A percentile compares a stretch with the other conserved stretches of the same genome.
These are phyloP conservation scores for Andrena bicolor DNA, from an alignment of 2,888 invertebrate genomes.

Conservation along the genomic window DNA sequence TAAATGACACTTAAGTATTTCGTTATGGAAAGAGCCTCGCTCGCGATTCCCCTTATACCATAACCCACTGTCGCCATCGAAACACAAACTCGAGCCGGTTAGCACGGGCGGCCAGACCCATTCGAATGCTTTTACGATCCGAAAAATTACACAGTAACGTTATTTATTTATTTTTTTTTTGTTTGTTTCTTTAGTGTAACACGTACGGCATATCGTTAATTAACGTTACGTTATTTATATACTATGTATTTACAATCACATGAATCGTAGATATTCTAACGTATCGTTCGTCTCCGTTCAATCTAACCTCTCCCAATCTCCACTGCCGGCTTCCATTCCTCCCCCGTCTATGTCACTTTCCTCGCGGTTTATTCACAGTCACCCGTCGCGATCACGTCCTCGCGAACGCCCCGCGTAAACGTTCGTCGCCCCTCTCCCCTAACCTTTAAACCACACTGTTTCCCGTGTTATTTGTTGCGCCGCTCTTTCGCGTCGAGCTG, in stretches of 20 bases:
- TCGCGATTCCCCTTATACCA: background rate
- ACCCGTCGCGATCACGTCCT: slow-evolving; percentile 10
- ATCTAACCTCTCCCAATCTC: slow-evolving; percentile 22
- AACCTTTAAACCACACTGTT: slow-evolving; percentile 9
- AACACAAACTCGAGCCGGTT: slow-evolving; percentile 73
- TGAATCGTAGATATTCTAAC: slow-evolving; percentile 83
- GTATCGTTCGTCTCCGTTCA: slow-evolving; percentile 79
- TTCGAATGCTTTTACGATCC: slow-evolving; percentile 77
- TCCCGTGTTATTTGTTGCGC: slow-evolving; percentile 53
- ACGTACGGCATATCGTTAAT: slow-evolving; percentile 84
- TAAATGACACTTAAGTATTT: no score
- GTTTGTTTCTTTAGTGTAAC: slow-evolving; percentile 81
- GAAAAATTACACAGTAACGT: slow-evolving; percentile 82
- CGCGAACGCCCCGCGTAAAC: slow-evolving; percentile 12
- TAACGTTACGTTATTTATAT: slow-evolving; percentile 82
- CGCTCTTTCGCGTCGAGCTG: slow-evolving; percentile 78
- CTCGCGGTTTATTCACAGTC: slow-evolving; percentile 21
- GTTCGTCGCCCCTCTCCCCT: background rate
- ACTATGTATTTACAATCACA: slow-evolving; percentile 85
- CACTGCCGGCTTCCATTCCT: slow-evolving; percentile 18
- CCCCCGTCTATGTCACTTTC: slow-evolving; percentile 32
- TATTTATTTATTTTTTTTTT: slow-evolving; percentile 75
- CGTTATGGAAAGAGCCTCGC: background rate
- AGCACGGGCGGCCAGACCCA: slow-evolving; percentile 84
- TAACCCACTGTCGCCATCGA: background rate